Base-by-base conservation (phyloP, 2,888 invertebrate species). In the Pharmacophagus antenor region DNA sequence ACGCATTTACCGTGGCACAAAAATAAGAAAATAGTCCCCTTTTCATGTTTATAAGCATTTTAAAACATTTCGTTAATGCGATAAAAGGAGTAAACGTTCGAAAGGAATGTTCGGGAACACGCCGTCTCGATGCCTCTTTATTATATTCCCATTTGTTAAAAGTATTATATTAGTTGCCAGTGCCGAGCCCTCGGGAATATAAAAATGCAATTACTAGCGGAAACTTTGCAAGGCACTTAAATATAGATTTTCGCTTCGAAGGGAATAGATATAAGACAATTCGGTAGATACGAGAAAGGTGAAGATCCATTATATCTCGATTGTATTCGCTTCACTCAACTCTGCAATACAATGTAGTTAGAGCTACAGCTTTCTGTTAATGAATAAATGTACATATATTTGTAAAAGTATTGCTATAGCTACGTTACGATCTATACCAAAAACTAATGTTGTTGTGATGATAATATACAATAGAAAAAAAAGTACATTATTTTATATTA, bases 191-290 rank as follows among this genome's bases (percentile, higher is more conserved):
- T 72, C 80, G 69, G 81, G 81, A 82, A 78, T 75, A 88, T 87
- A 88, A 88, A 88, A 88, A 88, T 82, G 86, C 86, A 88, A 88
- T 88, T 88, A 88, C 84, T 82, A 82, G 76, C 70, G 73, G 74
- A 76, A 85, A 81, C 73, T 84, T 82, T 25, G 50, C 72, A 72
- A 67, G 73, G 82, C 82, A 87, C 86, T 88, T 84, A 88, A 86
- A 88, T 86, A 87, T 85, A 88, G 85, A 88, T 88, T 88, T 88
- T 88, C 88, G 85, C 86, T 86, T 86, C 85, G 80, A 76, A 84
- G 79, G 80, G 76, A 77, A 80, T 27, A 31, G 31, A 31, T 10
- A 2, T 1, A 31, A 10, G 12, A 31, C 12, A 31, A n/a, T 83
- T 84, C 80, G 81, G 83, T 82, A 75, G 83, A 77, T 75, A 71